phyloP scores from a whole-genome alignment of 2,113 vertebrate species.

The Anser brachyrhynchus region DNA sequence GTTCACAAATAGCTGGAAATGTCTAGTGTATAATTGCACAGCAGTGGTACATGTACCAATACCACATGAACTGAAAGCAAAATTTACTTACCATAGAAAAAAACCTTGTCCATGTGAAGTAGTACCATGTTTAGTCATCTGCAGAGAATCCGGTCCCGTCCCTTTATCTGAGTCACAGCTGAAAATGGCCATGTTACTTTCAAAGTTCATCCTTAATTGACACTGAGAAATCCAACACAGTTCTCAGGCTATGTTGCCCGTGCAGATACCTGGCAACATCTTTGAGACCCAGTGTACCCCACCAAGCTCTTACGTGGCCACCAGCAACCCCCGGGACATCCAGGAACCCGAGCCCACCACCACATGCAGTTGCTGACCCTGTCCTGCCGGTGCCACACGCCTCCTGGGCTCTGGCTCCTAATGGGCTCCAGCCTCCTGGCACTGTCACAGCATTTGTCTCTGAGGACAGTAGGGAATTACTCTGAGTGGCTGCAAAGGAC shows the following conservation, averaged over 20 bases:
- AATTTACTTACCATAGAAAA: neutral
- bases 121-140: rapidly evolving
- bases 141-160: neutral
- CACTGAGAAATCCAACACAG: rapidly evolving
- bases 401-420: rapidly evolving
- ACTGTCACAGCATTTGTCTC: neutral
- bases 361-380: rapidly evolving
- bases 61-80: neutral
- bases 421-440: rapidly evolving
- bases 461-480: neutral
- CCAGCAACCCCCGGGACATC: rapidly evolving
- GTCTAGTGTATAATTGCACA: neutral
- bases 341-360: rapidly evolving
- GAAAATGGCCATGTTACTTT: neutral
- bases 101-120: neutral
- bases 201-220: neutral
- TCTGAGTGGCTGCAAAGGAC: neutral
- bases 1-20: neutral
- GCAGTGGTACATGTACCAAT: rapidly evolving
- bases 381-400: rapidly evolving
- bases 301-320: neutral
- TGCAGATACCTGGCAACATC: neutral
- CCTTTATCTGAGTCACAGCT: neutral
- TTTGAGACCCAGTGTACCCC: neutral
- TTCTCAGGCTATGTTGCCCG: rapidly evolving